Conservation (phyloP, 1,140 invertebrate species). For the Tetramorium alpestre region DNA sequence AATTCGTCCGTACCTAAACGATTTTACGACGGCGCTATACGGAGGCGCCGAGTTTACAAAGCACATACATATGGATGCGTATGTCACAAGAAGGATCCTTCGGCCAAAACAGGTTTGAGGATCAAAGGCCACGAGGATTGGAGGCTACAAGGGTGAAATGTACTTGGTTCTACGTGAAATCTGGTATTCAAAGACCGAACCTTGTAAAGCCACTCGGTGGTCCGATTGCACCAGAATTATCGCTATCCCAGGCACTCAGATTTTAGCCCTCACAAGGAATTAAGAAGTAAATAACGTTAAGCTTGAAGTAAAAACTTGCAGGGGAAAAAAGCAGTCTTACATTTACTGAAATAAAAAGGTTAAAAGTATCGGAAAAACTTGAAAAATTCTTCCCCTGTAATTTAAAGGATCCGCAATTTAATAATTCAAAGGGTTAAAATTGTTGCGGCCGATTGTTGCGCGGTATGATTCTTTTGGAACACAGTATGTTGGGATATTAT, state of each 20-base stretch:
- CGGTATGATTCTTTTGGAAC: not conserved
- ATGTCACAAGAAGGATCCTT: conserved; percentile 18
- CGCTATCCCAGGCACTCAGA: not conserved
- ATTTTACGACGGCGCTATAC: conserved; percentile 39
- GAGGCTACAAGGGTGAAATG: conserved; percentile 7
- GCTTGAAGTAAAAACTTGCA: not conserved
- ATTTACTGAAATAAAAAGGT: not conserved
- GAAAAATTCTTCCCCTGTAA: not conserved
- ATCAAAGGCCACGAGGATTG: conserved; percentile 39
- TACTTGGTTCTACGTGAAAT: conserved; percentile 32
- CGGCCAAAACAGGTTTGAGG: conserved; percentile 35
- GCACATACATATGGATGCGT: conserved; percentile 46
- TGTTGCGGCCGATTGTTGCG: not conserved
- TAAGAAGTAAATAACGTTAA: not conserved
- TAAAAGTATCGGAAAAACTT: too few species aligned
- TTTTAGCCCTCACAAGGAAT: not conserved
- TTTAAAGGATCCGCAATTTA: not conserved
- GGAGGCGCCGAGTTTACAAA: conserved; percentile 46
- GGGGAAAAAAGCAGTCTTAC: not conserved
- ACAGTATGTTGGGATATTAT: conserved; percentile 3
- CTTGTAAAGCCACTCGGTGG: not conserved
- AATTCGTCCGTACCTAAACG: conserved; percentile 22
- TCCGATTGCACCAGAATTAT: not conserved
- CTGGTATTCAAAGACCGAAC: not conserved
- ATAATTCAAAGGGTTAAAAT: not conserved